Evolutionary conservation across 2,797 vertebrate genomes (phyloP).

Genomic region (Adelosebastes latens): DNA sequence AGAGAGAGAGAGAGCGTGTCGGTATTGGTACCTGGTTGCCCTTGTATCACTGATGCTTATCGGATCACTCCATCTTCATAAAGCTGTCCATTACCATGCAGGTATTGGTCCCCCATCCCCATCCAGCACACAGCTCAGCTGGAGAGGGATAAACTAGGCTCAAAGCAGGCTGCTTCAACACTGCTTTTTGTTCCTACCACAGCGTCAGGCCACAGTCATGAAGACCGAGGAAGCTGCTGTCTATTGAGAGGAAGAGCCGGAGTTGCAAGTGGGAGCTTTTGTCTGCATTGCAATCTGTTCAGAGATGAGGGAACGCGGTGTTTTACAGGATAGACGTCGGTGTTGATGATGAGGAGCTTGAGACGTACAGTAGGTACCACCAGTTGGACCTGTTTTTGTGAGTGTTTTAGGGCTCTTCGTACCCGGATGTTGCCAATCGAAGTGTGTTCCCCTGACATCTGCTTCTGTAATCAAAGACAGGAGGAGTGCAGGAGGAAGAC

Average conservation of each 20-base stretch:
- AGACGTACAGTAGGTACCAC: background rate
- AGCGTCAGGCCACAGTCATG: background rate
- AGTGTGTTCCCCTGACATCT: constrained; percentile 44
- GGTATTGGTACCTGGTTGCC: constrained; percentile 62
- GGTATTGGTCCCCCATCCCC: constrained; percentile 47
- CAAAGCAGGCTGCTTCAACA: constrained; percentile 21
- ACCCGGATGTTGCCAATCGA: constrained; percentile 15
- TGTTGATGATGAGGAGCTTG: background rate
- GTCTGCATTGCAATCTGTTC: constrained; percentile 28
- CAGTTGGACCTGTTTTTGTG: constrained; percentile 9
- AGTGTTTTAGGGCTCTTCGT: constrained; percentile 14
- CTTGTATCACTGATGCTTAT: constrained; percentile 73
- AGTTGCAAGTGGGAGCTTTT: constrained; percentile 18
- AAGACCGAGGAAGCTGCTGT: constrained; percentile 12
- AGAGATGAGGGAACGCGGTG: background rate
- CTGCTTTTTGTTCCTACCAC: constrained; percentile 45
- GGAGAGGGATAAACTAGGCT: constrained; percentile 52
- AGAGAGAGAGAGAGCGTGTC: constrained; percentile 21
- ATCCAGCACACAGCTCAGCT: constrained; percentile 44
- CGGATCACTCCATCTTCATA: constrained; percentile 77
- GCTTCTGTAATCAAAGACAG: constrained; percentile 56
- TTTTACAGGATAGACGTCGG: background rate
- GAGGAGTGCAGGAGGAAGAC: constrained; percentile 33
- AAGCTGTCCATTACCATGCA: constrained; percentile 68
- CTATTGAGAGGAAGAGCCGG: background rate